Conservation (phyloP, 2,113 vertebrate species). For the Catagonus wagneri region DNA sequence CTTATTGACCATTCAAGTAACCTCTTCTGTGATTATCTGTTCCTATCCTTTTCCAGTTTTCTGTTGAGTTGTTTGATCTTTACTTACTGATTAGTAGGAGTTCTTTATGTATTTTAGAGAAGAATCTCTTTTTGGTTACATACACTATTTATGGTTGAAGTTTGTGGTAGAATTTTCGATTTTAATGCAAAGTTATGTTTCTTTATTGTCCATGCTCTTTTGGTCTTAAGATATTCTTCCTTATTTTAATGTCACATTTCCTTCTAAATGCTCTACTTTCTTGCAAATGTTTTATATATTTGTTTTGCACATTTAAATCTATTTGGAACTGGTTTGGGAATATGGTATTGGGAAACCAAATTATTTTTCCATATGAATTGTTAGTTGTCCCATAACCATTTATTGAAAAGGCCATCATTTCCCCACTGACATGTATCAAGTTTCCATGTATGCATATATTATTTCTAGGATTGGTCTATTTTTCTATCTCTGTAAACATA, state of each 20-base stretch:
- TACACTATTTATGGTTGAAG: not conserved
- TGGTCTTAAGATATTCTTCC: too few relatives aligned
- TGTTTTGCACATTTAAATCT: too few relatives aligned
- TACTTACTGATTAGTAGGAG: too few relatives aligned
- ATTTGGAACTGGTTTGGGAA: not conserved
- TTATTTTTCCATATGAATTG: not conserved
- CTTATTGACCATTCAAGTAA: too few relatives aligned
- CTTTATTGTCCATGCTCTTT: not conserved
- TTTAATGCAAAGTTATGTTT: not conserved
- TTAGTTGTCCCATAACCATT: not conserved
- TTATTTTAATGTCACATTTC: too few relatives aligned
- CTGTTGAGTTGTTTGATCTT: too few relatives aligned
- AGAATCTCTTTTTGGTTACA: not conserved
- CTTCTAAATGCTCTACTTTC: too few relatives aligned
- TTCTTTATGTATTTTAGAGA: not conserved
- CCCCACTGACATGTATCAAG: not conserved
- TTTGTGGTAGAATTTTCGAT: not conserved
- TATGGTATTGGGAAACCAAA: not conserved
- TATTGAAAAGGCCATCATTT: not conserved
- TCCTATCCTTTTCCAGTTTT: too few relatives aligned
- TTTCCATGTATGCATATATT: not conserved
- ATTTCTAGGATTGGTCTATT: not conserved
- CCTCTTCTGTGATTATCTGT: too few relatives aligned
- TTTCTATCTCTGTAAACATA: too few relatives aligned
- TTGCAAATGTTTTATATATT: too few relatives aligned